These are phyloP conservation scores for Coelinius sp. DNA, from an alignment of 2,888 invertebrate species.

Conservation along the genomic window DNA sequence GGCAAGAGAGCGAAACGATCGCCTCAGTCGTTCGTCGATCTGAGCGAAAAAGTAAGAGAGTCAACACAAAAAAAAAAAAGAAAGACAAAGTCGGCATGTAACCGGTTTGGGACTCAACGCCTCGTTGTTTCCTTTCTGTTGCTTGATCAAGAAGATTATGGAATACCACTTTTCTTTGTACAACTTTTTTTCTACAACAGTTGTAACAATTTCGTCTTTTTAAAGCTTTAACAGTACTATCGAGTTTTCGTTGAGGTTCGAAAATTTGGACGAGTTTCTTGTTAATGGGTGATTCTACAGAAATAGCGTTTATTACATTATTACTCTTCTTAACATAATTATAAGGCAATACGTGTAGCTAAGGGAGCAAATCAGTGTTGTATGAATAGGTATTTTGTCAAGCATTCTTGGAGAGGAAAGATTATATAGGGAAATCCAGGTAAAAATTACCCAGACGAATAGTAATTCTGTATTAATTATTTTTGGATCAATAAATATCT, in stretches of 20 bases:
- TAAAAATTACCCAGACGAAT: too few relatives aligned
- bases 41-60: constrained; percentile 21
- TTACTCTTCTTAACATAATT: too few relatives aligned
- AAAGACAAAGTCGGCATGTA: constrained; percentile 38
- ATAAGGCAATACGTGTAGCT: too few relatives aligned
- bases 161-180: constrained; percentile 9
- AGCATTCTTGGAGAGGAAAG: too few relatives aligned
- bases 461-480: too few relatives aligned
- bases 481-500: too few relatives aligned
- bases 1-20: constrained; percentile 52
- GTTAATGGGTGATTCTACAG: not conserved
- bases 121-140: constrained; percentile 42
- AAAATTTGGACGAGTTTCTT: not conserved
- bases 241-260: not conserved
- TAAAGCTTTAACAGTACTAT: too few relatives aligned
- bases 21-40: constrained; percentile 42
- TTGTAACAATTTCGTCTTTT: not conserved
- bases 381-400: too few relatives aligned
- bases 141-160: constrained; percentile 39
- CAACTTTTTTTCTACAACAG: constrained; percentile 2
- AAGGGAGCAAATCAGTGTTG: too few relatives aligned
- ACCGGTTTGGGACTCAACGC: constrained; percentile 45
- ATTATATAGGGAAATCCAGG: too few relatives aligned
- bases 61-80: not conserved
- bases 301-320: not conserved